Base-by-base conservation (phyloP, 2,113 vertebrate species). In the Notarius quadriscutis region DNA sequence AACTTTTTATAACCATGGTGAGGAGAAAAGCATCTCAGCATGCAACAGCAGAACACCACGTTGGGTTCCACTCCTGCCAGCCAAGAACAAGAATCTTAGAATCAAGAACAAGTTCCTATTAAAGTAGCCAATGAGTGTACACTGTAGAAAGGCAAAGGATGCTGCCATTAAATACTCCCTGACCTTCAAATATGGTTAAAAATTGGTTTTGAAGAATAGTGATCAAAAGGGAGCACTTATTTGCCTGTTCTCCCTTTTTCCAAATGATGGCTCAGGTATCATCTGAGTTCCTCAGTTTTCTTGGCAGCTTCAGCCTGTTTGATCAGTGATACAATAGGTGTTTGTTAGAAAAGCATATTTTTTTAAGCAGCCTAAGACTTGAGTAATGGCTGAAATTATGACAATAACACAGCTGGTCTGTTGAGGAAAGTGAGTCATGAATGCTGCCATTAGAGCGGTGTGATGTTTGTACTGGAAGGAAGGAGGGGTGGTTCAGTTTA, bases 361-460 rank as follows among this genome's bases (percentile, higher is more conserved):
- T 30, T 71, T 69, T 30, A 8, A 62, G 12, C 18, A 62, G 22
- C 5, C 9, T 14, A 30, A 30, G 65, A 30, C 27, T 51, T 75
- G 15, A 34, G 20, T 51, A 75, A 75, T 51, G 72, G 72, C 58
- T 83, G 55, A 81, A 4, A 2, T 86, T 1, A 51, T 27, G 6
- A 74, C 75, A 34, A 22, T 67, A 55, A 53, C 12, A 41, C 77
- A 62, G 81, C 81, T 85, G 87, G n/a, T 88, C 75, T 82, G 60
- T 78, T 53, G 22, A 69, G 63, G 67, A 30, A 74, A 84, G 25
- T 62, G 69, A 75, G 34, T 85, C 34, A 77, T 60, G 69, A 58
- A 85, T n/a, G 14, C 71, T 9, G 55, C 55, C 69, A 14, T 80
- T 72, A 75, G 55, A 77, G 60, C 17, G 2, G 81, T 78, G 60